Conservation (phyloP, 37 sponge, comb jelly and placozoan genomes). For the Oscarella lobularis region DNA sequence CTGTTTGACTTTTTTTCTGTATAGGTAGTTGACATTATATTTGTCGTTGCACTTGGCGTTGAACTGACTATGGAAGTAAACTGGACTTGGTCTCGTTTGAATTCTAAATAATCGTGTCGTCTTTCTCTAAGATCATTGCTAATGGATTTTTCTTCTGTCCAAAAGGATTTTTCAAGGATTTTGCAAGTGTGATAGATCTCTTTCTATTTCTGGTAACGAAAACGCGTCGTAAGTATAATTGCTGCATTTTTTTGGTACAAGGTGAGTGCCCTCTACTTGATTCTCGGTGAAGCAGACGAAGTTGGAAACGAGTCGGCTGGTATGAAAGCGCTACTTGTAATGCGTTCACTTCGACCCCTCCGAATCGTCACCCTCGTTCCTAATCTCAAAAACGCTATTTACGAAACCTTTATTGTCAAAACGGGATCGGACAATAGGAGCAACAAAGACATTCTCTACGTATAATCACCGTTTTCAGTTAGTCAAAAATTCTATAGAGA, state of each 20-base stretch:
- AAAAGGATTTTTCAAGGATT: slow-evolving; percentile 19
- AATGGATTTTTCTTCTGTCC: not conserved
- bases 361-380: not conserved
- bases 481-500: no score
- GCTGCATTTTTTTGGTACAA: not conserved
- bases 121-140: not conserved
- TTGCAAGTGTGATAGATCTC: slow-evolving; percentile 31
- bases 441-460: slow-evolving; percentile 3
- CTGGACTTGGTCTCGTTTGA: not conserved
- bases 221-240: no score
- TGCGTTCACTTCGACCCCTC: not conserved
- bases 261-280: not conserved
- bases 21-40: not conserved
- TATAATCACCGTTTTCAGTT: no score
- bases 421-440: no score
- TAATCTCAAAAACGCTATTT: not conserved
- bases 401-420: not conserved
- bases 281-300: not conserved
- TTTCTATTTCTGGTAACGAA: not conserved
- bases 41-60: not conserved
- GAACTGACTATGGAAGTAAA: not conserved
- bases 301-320: not conserved
- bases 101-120: not conserved
- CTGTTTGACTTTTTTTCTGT: no score
- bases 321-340: not conserved